phyloP scores from a whole-genome alignment of 2,888 invertebrate species.

The Phasia obesa region DNA sequence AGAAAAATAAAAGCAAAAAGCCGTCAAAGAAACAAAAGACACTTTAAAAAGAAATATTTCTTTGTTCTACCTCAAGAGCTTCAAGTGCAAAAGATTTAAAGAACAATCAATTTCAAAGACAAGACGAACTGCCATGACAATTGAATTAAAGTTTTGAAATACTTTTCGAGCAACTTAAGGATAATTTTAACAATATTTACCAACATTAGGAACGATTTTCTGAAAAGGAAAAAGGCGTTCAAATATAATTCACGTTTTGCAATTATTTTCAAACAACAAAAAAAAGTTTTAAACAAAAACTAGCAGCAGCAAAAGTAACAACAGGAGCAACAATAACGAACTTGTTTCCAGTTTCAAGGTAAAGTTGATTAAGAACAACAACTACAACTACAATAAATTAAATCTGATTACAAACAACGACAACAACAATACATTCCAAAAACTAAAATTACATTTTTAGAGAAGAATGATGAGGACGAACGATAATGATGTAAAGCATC shows the following conservation, averaged over 20 bases:
- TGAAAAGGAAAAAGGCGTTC: conserved; percentile 15
- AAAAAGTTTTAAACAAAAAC: conserved; percentile 1
- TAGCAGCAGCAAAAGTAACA: background rate
- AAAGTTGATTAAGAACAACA: conserved; percentile 59
- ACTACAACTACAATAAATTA: conserved; percentile 37
- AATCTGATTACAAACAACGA: conserved; percentile 28
- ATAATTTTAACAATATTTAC: conserved; percentile 54
- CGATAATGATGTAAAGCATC: conserved; percentile 56
- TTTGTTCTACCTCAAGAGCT: background rate
- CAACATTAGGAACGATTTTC: background rate
- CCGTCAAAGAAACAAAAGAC: background rate
- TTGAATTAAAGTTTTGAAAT: conserved; percentile 52
- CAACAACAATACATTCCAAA: conserved; percentile 3
- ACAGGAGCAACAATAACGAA: conserved; percentile 14
- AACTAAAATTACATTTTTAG: conserved; percentile 62
- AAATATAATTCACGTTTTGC: conserved; percentile 62
- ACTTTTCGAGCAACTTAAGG: conserved; percentile 32
- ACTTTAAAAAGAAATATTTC: background rate
- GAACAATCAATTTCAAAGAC: conserved; percentile 1
- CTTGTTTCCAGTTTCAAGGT: conserved; percentile 60
- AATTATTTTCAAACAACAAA: conserved; percentile 46
- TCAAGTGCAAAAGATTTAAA: background rate
- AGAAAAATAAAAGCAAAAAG: background rate
- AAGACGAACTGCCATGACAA: conserved; percentile 42
- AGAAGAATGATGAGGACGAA: conserved; percentile 20